Evolutionary conservation across 2,113 vertebrate genomes (phyloP), one percentile per base, ranked within the genome.

Genomic region (Misgurnus mizolepis): DNA sequence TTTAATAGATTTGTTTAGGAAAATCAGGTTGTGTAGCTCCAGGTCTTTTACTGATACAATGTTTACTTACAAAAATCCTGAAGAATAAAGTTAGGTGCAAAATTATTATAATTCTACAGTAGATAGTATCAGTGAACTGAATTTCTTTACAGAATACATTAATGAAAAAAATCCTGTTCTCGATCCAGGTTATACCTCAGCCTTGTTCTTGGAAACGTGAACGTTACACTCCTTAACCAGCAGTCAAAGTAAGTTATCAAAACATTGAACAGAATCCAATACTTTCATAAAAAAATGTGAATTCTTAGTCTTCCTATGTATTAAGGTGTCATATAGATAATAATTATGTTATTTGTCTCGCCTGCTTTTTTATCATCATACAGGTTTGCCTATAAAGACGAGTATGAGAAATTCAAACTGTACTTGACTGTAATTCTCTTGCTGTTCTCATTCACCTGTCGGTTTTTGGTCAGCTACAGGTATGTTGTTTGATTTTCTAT

Each of bases 331-430:
- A 56, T 66, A 10, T 66, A 41, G 60, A 17, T 45, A 22, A 22
- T 22, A 22, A 22, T 22, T 0, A 22, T 22, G 22, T 22, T 22
- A 22, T 22, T 22, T 22, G 22, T 22, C 22, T 22, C 22, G 22
- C 22, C 22, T 65, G 34, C 17, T 27, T 34, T 55, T 27, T 82
- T 41, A 15, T 12, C 5, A 12, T 67, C 2, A 0, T 56, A 58
- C 88, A 99, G 98, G 89, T 99, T 98, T 60, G 96, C 97, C 0
- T 99, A 98, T 86, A 99, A 99, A 88, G 97, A 97, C 0, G 97
- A 99, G 85, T 99, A 99, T 0, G 98, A 99, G 92, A 99, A 98
- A 84, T 99, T 99, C 84, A 99, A 99, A 82, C 94, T 99, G 85
- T 92, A 94, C 90, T 93, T 99, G 91, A 98, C 96, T 15, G 96